Percentiles rank a stretch among this genome's conserved stretches.
phyloP scores from a whole-genome alignment of 2,888 invertebrate species.

The Cheilosia grossa region DNA sequence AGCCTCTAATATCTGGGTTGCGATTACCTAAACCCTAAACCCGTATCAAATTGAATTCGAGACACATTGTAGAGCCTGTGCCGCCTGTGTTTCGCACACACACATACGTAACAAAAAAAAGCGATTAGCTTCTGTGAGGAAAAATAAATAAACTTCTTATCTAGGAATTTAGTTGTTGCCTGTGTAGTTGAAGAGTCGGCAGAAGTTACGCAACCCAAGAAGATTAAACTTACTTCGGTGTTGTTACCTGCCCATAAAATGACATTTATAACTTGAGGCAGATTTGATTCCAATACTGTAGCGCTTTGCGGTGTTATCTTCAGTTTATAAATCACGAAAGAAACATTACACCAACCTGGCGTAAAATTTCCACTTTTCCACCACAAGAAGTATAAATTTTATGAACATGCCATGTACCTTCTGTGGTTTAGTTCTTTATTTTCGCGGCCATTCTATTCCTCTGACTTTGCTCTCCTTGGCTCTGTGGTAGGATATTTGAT shows the following conservation, averaged over 20 bases:
- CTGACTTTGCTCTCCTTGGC: neutral
- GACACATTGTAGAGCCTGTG: neutral
- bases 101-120: constrained; percentile 4
- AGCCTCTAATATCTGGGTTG: constrained; percentile 7
- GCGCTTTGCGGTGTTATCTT: neutral
- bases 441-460: neutral
- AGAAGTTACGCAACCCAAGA: constrained; percentile 35
- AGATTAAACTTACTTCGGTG: constrained; percentile 42
- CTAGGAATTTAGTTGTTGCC: constrained; percentile 38
- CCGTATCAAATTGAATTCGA: constrained; percentile 23
- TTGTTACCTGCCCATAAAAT: constrained; percentile 42
- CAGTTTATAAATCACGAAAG: constrained; percentile 6
- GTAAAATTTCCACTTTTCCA: constrained; percentile 3
- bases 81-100: neutral
- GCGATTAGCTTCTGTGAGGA: constrained; percentile 26
- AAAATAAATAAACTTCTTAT: constrained; percentile 37
- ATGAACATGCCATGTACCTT: neutral
- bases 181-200: neutral
- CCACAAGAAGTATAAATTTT: neutral
- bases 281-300: constrained; percentile 13
- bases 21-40: constrained; percentile 28
- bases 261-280: constrained; percentile 18
- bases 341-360: neutral
- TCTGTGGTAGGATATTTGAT: constrained; percentile 14
- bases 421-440: neutral